Evolutionary conservation across 2,113 vertebrate genomes (phyloP).

Genomic region (Zootoca vivipara): DNA sequence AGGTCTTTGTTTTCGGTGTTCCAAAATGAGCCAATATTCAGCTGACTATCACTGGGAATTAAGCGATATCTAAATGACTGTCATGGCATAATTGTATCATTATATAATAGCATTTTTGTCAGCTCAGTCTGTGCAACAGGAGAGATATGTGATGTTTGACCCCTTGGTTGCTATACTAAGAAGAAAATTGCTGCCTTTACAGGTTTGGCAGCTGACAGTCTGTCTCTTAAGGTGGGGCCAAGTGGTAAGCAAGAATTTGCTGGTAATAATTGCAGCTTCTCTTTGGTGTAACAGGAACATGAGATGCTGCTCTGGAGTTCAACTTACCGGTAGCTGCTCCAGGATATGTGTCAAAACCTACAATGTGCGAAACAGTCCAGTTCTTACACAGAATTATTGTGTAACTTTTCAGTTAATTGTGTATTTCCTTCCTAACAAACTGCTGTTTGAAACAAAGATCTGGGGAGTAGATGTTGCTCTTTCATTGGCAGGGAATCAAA

Average conservation of each 20-base stretch:
- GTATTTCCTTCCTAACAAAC: background rate
- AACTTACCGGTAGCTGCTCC: background rate
- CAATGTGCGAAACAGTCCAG: background rate
- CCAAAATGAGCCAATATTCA: conserved; percentile 5
- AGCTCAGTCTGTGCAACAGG: background rate
- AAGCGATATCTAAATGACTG: conserved; percentile 7
- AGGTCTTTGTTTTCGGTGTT: background rate
- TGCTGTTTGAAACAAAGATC: background rate
- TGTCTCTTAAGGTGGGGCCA: background rate
- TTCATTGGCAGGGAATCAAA: background rate
- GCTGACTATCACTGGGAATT: conserved; percentile 19
- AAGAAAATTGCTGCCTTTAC: background rate
- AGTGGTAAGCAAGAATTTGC: background rate
- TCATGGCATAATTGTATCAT: background rate
- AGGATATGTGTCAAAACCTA: background rate
- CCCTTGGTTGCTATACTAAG: background rate
- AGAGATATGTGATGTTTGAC: background rate
- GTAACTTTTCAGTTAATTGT: too few species aligned
- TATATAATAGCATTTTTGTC: background rate
- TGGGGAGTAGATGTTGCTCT: background rate
- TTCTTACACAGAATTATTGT: too few species aligned
- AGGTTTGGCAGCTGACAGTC: background rate
- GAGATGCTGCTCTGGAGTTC: background rate
- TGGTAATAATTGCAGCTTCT: background rate
- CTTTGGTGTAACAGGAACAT: background rate